phyloP scores from a whole-genome alignment of 2,888 invertebrate genomes.

The Sialis lutaria region DNA sequence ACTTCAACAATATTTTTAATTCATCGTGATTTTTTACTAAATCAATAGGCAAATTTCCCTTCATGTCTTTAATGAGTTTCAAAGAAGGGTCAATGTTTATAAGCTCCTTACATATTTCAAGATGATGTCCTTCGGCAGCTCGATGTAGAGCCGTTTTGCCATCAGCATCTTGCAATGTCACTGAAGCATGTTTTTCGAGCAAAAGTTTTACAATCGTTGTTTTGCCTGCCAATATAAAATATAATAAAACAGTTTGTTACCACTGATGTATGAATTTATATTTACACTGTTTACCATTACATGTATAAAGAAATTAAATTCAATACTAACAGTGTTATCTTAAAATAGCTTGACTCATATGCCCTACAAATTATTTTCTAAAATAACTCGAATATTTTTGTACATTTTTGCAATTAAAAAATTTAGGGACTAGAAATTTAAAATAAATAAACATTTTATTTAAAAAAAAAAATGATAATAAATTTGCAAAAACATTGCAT shows the following conservation, averaged over 20 bases:
- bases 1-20: too few relatives aligned
- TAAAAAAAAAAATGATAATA: too few relatives aligned
- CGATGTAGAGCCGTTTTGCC: conserved; percentile 69
- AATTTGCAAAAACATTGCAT: too few relatives aligned
- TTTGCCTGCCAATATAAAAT: conserved; percentile 33
- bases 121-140: conserved; percentile 39
- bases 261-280: neutral
- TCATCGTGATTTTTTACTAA: too few relatives aligned
- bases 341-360: too few relatives aligned
- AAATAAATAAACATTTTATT: too few relatives aligned
- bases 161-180: conserved; percentile 51
- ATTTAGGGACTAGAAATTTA: too few relatives aligned
- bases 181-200: conserved; percentile 41
- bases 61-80: conserved; percentile 14
- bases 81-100: conserved; percentile 24
- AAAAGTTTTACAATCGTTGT: conserved; percentile 45
- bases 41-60: conserved; percentile 7
- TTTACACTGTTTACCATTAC: neutral
- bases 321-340: neutral
- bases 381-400: too few relatives aligned
- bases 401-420: too few relatives aligned
- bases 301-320: neutral
- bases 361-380: too few relatives aligned
- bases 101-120: conserved; percentile 26
- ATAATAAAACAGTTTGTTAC: too few relatives aligned